A percentile compares a stretch with the other conserved stretches of the same genome.
These are phyloP conservation scores for Smithornis capensis DNA, from an alignment of 2,113 vertebrate species.

Conservation along the genomic window DNA sequence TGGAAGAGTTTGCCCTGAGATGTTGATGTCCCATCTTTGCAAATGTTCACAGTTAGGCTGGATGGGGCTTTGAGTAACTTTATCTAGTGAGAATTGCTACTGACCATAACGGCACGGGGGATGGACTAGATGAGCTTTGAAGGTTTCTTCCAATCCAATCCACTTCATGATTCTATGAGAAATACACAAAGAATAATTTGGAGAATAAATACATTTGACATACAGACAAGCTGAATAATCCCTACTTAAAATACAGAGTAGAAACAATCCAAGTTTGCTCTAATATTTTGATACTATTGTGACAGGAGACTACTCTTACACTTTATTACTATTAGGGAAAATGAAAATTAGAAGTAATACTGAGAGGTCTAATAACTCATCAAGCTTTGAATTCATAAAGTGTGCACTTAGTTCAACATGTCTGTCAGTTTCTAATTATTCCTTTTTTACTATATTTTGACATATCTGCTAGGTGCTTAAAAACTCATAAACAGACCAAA, in stretches of 20 bases:
- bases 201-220: not conserved
- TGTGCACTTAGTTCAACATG: not conserved
- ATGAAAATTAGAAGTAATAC: not conserved
- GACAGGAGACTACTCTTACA: not conserved
- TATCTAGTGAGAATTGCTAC: not conserved
- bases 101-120: accelerated
- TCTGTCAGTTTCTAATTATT: not conserved
- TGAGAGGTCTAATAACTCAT: not conserved
- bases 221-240: not conserved
- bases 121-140: not conserved
- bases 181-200: not conserved
- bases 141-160: not conserved
- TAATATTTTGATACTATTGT: not conserved
- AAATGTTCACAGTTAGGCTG: not conserved
- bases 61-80: not conserved
- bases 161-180: not conserved
- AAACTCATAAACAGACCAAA: not conserved
- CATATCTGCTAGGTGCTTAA: not conserved
- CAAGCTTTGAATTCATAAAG: not conserved
- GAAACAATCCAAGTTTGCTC: not conserved
- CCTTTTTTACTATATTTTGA: not conserved
- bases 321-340: not conserved
- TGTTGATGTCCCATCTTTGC: too few species aligned
- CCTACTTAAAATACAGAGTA: not conserved
- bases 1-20: not conserved